phyloP scores from a whole-genome alignment of 2,797 vertebrate genomes.

The Acomys russatus region DNA sequence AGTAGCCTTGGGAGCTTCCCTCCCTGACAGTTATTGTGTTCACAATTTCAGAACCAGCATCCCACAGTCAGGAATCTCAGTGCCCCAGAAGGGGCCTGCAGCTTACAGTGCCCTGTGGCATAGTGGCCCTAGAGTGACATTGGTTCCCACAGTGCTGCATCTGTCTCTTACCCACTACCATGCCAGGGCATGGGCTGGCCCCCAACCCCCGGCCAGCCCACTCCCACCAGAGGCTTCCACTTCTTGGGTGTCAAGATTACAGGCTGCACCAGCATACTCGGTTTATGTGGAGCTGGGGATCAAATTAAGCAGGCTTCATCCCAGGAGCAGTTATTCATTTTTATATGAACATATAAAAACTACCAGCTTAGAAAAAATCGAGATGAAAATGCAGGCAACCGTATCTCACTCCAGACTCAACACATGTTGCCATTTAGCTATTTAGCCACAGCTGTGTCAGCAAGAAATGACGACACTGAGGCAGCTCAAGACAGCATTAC shows the following conservation, averaged over 20 bases:
- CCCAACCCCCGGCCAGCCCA: not conserved
- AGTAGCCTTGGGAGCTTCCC: not conserved
- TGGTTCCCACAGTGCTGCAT: not conserved
- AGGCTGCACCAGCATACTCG: not conserved
- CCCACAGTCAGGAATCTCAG: not conserved
- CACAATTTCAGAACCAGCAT: not conserved
- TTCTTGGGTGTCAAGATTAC: not conserved
- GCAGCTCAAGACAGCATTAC: too few species aligned
- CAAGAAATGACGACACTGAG: not conserved
- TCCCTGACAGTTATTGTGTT: not conserved
- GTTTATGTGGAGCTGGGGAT: not conserved
- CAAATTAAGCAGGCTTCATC: not conserved
- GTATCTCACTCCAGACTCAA: fast-evolving
- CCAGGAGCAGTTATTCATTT: not conserved
- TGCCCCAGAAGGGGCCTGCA: not conserved
- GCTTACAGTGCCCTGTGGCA: not conserved
- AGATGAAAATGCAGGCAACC: not conserved
- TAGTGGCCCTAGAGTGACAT: not conserved
- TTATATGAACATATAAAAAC: not conserved
- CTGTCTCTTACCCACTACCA: not conserved
- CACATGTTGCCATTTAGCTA: too few species aligned
- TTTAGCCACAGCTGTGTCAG: not conserved
- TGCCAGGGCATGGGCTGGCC: not conserved
- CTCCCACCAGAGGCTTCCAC: not conserved
- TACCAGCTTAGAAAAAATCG: not conserved